These are phyloP conservation scores for Drosophila emarginata DNA, from an alignment of 2,888 invertebrate genomes.

Conservation along the genomic window DNA sequence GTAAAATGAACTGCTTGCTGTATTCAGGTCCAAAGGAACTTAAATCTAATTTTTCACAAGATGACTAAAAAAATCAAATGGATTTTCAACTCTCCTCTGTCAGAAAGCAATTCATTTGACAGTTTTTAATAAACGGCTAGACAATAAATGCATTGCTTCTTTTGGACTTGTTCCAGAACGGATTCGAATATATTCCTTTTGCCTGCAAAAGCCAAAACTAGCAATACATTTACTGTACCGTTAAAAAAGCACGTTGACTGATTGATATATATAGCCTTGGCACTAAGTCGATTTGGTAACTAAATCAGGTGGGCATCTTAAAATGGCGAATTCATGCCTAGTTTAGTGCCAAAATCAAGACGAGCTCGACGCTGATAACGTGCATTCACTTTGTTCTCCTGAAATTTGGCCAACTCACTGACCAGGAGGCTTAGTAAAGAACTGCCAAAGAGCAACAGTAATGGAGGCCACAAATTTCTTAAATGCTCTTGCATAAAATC, in stretches of 20 bases:
- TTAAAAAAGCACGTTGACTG: slow-evolving; percentile 16
- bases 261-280: slow-evolving; percentile 61
- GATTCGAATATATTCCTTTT: not conserved
- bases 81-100: not conserved
- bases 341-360: slow-evolving; percentile 97
- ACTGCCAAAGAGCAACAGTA: slow-evolving; percentile 86
- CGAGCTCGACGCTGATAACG: slow-evolving; percentile 96
- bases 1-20: not conserved
- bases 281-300: slow-evolving; percentile 41
- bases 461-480: slow-evolving; percentile 84
- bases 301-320: slow-evolving; percentile 80
- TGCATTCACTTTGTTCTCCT: slow-evolving; percentile 95
- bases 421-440: slow-evolving; percentile 87
- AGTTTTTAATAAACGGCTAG: too few species aligned
- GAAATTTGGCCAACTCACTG: slow-evolving; percentile 94
- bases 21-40: not conserved
- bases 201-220: slow-evolving; percentile 14
- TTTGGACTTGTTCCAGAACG: not conserved
- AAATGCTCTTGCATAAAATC: slow-evolving; percentile 81
- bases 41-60: too few species aligned
- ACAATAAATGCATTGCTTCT: not conserved
- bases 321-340: slow-evolving; percentile 99
- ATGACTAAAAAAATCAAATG: too few species aligned
- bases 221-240: not conserved
- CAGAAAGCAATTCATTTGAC: not conserved